Evolutionary conservation across 2,797 vertebrate species (phyloP), one percentile per base, ranked within the genome.

Genomic region (Petrocephalus schoutedeni): DNA sequence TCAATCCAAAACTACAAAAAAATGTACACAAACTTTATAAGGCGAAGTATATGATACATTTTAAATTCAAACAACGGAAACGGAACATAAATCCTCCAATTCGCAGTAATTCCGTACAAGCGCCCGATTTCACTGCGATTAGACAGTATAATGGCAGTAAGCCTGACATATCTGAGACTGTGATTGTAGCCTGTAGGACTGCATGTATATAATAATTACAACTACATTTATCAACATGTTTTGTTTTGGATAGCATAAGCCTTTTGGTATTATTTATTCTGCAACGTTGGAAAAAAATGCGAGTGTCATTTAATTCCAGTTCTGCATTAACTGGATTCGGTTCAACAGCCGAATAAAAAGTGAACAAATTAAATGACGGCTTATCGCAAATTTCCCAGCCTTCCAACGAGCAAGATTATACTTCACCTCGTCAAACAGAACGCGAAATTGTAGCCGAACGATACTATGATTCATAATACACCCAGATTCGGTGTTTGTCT

Each of bases 391-490:
- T 80, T 49, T 80, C 74, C 41, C 74, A 80, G 74, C 74, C 9
- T 80, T 80, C 41, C 41, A 49, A 80, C 45, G 41, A 80, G 74
- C 41, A 49, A 45, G 19, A 80, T 49, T 49, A 80, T 80, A 80
- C 74, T 45, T 80, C 45, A 80, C 41, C 36, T 16, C 36, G 36
- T n/a, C 41, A 49, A 80, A 80, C 74, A n/a, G 41, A 80, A 80
- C 5, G 21, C 59, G 59, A 61, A 61, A 80, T 80, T 49, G 16
- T 45, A 80, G 16, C 74, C 74, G 74, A 80, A 80, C 19, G 74
- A 80, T 80, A 80, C 74, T 80, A 80, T 80, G 74, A 80, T 80
- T 80, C 74, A 80, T 49, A 49, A 80, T 80, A 49, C 74, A 49
- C 36, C 74, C 74, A 9, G 16, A 80, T 80, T 49, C 74, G 45